These are phyloP conservation scores for Idaea dimidiata DNA, from an alignment of 2,888 invertebrate genomes.

Conservation along the genomic window DNA sequence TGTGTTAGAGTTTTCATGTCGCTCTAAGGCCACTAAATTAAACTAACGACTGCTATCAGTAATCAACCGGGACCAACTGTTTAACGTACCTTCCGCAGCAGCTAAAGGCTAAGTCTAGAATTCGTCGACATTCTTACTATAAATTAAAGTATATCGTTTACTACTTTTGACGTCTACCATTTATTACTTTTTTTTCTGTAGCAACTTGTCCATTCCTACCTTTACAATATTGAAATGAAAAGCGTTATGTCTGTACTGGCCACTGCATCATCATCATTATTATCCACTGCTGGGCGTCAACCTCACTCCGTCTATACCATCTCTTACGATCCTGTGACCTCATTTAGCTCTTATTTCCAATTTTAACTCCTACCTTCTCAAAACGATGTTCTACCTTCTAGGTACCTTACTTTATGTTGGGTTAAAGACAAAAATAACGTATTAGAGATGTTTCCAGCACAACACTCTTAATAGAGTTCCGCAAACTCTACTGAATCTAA, in stretches of 20 bases:
- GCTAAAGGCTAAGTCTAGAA: no score
- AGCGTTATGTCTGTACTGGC: neutral
- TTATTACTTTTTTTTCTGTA: neutral
- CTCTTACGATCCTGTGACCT: no score
- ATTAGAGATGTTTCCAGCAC: slow-evolving; percentile 13
- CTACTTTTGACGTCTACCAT: neutral
- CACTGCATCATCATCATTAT: no score
- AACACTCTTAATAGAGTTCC: slow-evolving; percentile 4
- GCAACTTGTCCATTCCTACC: neutral
- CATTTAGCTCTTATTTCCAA: no score
- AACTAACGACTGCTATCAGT: no score
- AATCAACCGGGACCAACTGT: no score
- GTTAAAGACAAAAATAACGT: slow-evolving; percentile 5
- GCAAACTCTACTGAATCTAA: slow-evolving; percentile 1
- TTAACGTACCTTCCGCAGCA: no score
- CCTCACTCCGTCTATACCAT: no score
- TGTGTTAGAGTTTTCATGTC: no score
- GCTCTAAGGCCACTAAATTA: no score
- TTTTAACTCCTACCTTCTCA: neutral
- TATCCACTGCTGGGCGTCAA: no score
- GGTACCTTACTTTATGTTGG: neutral
- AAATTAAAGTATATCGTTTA: neutral
- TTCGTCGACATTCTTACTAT: neutral
- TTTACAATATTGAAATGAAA: neutral
- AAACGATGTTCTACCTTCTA: neutral